Percentiles rank a stretch among this genome's conserved stretches.
phyloP scores from a whole-genome alignment of 2,888 invertebrate genomes.

The Cryptosula pallasiana region DNA sequence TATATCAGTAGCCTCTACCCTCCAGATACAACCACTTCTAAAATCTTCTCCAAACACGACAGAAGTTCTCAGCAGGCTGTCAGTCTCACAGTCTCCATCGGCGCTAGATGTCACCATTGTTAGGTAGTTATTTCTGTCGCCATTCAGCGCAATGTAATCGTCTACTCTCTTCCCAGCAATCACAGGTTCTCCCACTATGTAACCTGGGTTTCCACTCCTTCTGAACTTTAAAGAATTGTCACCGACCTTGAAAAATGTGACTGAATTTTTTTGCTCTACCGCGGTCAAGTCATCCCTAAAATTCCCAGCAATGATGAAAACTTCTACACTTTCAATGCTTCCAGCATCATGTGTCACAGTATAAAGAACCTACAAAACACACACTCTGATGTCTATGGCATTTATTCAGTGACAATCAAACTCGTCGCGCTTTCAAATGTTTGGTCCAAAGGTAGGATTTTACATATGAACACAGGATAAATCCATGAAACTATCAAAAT shows the following conservation, averaged over 20 bases:
- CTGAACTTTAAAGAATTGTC: conserved; percentile 29
- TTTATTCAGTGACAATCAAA: too few species aligned
- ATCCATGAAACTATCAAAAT: too few species aligned
- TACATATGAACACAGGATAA: too few species aligned
- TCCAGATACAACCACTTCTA: conserved; percentile 42
- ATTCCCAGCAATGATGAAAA: neutral
- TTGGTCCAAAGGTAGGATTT: too few species aligned
- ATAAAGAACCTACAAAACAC: neutral
- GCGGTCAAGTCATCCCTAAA: neutral
- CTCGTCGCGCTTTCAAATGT: too few species aligned
- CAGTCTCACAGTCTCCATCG: conserved; percentile 36
- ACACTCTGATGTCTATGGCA: too few species aligned
- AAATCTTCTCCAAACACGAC: conserved; percentile 48
- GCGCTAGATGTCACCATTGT: conserved; percentile 37
- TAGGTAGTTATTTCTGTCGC: conserved; percentile 35
- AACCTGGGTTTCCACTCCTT: conserved; percentile 75
- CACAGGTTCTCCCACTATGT: conserved; percentile 64
- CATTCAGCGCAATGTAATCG: conserved; percentile 31
- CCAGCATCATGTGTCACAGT: neutral
- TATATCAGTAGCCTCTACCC: neutral
- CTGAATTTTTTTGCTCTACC: conserved; percentile 13
- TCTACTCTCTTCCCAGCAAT: conserved; percentile 53
- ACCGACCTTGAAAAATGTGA: conserved; percentile 23
- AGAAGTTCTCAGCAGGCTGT: conserved; percentile 34
- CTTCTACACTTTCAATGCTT: neutral